These are phyloP conservation scores for Hyphantria cunea DNA, from an alignment of 1,140 invertebrate genomes.

Conservation along the genomic window DNA sequence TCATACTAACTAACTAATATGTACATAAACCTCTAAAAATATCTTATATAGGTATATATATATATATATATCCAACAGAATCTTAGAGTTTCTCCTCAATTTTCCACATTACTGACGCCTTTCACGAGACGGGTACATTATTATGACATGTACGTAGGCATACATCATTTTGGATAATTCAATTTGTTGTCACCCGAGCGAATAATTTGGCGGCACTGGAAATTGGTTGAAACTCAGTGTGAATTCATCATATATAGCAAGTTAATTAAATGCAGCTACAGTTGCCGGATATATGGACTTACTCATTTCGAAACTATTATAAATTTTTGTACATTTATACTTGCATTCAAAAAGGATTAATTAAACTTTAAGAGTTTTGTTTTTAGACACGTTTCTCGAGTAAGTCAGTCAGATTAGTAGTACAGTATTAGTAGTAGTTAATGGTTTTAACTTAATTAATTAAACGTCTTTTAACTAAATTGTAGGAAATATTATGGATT, in stretches of 20 bases:
- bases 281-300: not conserved
- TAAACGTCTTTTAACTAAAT: no score
- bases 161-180: constrained; percentile 5
- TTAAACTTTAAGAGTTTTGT: no score
- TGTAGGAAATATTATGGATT: no score
- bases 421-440: no score
- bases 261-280: not conserved
- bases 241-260: not conserved
- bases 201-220: not conserved
- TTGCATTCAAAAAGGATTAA: not conserved
- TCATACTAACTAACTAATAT: no score
- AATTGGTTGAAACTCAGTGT: not conserved
- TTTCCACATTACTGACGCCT: not conserved
- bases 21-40: no score
- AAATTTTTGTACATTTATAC: not conserved
- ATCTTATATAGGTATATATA: no score
- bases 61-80: not conserved
- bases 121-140: not conserved
- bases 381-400: no score
- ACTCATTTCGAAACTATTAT: not conserved
- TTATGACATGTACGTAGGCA: not conserved
- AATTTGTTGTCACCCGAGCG: not conserved
- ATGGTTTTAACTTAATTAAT: no score
- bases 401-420: no score
- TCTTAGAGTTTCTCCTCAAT: not conserved